Evolutionary conservation across 2,888 invertebrate species (phyloP).

Genomic region (Eledone cirrhosa): DNA sequence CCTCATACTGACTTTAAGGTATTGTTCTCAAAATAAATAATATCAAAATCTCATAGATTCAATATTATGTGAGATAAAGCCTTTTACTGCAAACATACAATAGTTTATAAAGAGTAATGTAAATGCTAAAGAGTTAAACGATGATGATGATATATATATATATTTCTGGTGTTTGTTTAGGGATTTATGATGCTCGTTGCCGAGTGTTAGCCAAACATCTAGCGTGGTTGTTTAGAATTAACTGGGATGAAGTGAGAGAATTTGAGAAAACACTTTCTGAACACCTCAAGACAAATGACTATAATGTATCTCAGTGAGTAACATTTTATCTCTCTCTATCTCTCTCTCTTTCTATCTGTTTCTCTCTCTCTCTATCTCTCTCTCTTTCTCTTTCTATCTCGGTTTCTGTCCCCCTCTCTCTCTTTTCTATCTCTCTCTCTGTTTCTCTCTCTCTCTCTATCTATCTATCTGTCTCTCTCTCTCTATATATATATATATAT

Average conservation of each 20-base stretch:
- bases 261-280: slow-evolving; percentile 72
- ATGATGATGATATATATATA: background rate
- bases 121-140: no score
- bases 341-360: background rate
- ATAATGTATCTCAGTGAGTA: slow-evolving; percentile 67
- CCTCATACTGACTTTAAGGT: no score
- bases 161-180: slow-evolving; percentile 62
- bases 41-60: no score
- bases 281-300: slow-evolving; percentile 67
- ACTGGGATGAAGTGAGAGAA: slow-evolving; percentile 71
- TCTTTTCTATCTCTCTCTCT: background rate
- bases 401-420: background rate
- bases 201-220: slow-evolving; percentile 72
- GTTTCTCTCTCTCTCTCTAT: background rate
- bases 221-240: slow-evolving; percentile 70
- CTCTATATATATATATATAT: background rate
- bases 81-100: no score
- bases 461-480: no score
- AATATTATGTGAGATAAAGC: no score
- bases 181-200: slow-evolving; percentile 74
- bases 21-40: no score
- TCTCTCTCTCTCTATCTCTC: no score
- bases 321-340: background rate
- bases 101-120: no score
- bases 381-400: background rate